phyloP scores from a whole-genome alignment of 2,888 invertebrate species.

The Lasioglossum pauxillum region DNA sequence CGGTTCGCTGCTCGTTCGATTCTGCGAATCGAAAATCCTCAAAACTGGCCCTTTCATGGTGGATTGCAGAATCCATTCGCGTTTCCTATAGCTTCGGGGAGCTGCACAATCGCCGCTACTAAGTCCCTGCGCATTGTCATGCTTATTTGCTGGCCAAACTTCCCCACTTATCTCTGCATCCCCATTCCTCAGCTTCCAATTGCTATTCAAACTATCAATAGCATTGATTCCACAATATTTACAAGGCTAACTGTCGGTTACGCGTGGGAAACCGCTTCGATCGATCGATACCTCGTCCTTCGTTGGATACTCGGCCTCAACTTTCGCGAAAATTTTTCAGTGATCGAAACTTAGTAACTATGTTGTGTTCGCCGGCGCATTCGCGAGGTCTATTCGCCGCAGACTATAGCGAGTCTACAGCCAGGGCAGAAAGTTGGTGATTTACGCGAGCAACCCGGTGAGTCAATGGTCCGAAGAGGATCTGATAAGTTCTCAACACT shows the following conservation, averaged over 20 bases:
- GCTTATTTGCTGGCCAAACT: constrained; percentile 6
- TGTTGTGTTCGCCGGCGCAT: neutral
- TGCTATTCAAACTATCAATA: constrained; percentile 1
- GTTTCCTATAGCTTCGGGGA: neutral
- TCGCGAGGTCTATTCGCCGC: neutral
- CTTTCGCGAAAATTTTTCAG: neutral
- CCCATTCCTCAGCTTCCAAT: neutral
- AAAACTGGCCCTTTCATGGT: neutral
- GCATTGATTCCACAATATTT: constrained; percentile 26
- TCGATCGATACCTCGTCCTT: constrained; percentile 8
- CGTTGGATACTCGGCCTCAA: neutral
- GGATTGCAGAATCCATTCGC: neutral
- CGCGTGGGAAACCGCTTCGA: constrained; percentile 17
- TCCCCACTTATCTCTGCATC: neutral
- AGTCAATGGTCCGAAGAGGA: constrained; percentile 57
- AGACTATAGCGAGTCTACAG: constrained; percentile 15
- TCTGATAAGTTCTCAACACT: constrained; percentile 64
- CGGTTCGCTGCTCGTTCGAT: constrained; percentile 28
- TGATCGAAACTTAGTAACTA: neutral
- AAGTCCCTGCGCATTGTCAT: neutral
- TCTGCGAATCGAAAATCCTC: neutral
- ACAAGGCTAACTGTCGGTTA: constrained; percentile 1
- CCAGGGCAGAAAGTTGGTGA: constrained; percentile 43
- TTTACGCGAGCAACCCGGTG: constrained; percentile 33
- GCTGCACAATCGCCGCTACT: neutral